Evolutionary conservation across 2,113 vertebrate genomes (phyloP).

Genomic region (Pseudonaja textilis): DNA sequence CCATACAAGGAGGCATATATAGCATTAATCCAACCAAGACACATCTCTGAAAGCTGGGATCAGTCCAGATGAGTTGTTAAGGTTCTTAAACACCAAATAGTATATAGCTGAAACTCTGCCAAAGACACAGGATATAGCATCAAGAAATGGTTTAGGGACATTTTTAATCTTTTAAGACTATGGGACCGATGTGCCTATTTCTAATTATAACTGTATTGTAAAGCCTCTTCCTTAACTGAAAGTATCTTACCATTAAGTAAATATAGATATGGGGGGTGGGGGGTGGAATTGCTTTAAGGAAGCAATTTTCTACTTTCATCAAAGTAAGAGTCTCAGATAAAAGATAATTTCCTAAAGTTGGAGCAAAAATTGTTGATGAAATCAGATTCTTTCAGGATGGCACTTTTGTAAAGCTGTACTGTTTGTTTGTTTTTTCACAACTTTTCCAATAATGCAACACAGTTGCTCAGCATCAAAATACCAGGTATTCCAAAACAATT

Average conservation of each 20-base stretch:
- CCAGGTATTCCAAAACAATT: no score
- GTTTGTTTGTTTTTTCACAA: not conserved
- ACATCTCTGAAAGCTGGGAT: constrained; percentile 1
- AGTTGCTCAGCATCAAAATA: not conserved
- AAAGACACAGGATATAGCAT: not conserved
- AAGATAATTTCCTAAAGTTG: not conserved
- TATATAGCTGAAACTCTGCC: not conserved
- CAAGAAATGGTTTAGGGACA: not conserved
- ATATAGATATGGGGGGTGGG: not conserved
- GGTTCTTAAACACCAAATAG: constrained; percentile 2
- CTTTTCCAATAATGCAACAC: not conserved
- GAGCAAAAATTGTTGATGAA: not conserved
- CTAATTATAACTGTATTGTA: constrained; percentile 16
- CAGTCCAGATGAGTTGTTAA: not conserved
- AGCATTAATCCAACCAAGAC: not conserved
- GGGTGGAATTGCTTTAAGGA: not conserved
- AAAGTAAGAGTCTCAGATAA: not conserved
- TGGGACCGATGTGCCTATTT: not conserved
- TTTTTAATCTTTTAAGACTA: constrained; percentile 12
- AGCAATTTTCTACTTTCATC: not conserved
- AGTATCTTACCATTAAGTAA: not conserved
- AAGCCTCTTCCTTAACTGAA: constrained; percentile 1
- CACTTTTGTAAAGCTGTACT: not conserved
- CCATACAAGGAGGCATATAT: not conserved
- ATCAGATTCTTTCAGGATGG: not conserved